phyloP scores from a whole-genome alignment of 2,113 vertebrate genomes.

The Labeo rohita region DNA sequence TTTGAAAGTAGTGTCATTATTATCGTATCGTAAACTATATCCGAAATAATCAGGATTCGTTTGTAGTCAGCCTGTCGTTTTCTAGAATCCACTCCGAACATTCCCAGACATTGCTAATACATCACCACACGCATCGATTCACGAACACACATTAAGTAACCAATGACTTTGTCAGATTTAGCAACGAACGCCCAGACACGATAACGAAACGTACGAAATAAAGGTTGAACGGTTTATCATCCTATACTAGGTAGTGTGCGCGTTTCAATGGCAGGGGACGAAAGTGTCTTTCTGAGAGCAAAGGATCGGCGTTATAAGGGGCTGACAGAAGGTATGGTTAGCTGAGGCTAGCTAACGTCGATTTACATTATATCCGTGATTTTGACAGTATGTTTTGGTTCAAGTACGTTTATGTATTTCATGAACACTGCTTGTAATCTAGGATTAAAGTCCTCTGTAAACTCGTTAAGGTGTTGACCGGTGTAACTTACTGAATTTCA shows the following conservation, averaged over 20 bases:
- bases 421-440: neutral
- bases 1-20: neutral
- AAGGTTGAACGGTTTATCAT: neutral
- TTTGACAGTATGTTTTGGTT: neutral
- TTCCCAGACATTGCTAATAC: slow-evolving; percentile 23
- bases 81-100: neutral
- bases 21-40: neutral
- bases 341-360: slow-evolving; percentile 1
- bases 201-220: neutral
- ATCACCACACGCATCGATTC: slow-evolving; percentile 25
- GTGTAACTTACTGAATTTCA: neutral
- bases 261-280: slow-evolving; percentile 65
- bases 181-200: neutral
- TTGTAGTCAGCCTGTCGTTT: neutral
- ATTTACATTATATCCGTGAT: neutral
- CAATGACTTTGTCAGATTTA: neutral
- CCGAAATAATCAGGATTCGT: neutral
- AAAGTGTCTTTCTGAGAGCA: slow-evolving; percentile 72
- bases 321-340: slow-evolving; percentile 74
- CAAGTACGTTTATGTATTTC: neutral
- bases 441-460: neutral
- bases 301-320: slow-evolving; percentile 70
- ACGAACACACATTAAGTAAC: neutral
- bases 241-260: neutral
- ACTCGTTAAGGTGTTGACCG: neutral